Evolutionary conservation across 2,113 vertebrate genomes (phyloP), one percentile per base, ranked within the genome.

Genomic region (Rhabdomys dilectus): DNA sequence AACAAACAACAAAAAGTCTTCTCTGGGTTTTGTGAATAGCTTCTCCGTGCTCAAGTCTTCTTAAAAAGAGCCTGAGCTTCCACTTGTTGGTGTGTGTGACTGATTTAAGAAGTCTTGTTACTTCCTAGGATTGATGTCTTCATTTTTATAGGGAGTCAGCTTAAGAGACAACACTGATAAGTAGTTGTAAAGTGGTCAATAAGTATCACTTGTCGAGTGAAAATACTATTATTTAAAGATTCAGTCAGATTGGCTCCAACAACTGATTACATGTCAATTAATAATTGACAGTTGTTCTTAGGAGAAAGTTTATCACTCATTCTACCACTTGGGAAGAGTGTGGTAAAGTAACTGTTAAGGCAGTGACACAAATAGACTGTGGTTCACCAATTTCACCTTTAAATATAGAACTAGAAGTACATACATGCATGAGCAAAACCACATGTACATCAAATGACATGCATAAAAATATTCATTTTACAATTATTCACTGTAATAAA

Each of bases 121-220:
- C 26, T 64, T 34, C 48, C 42, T 72, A 22, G 34, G n/a, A 39
- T 5, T 76, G 70, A 66, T 56, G 36, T 17, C 42, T n/a, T 95
- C 58, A 51, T 80, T 78, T 78, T 53, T 80, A 6, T 53, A 73
- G 39, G 36, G 53, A 34, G 29, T 86, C 53, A 78, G 53, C 21
- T 77, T 85, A 87, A 87, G 39, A 75, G 26, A 86, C 62, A 93
- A 39, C 39, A 73, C 88, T 66, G 82, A 91, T 56, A 92, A 80
- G 31, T 29, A 80, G n/a, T 29, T 82, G 31, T 31, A 34, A 78
- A 89, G 10, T 72, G 4, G 66, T 80, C 58, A n/a, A 5, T 4
- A 73, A 66, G 53, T 51, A 36, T 91, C 45, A 89, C 48, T 86
- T 85, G 42, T 90, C 53, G 88, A 68, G 76, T 53, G 48, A 34